Evolutionary conservation across 2,888 invertebrate species (phyloP).

Genomic region (Brachycybe producta): DNA sequence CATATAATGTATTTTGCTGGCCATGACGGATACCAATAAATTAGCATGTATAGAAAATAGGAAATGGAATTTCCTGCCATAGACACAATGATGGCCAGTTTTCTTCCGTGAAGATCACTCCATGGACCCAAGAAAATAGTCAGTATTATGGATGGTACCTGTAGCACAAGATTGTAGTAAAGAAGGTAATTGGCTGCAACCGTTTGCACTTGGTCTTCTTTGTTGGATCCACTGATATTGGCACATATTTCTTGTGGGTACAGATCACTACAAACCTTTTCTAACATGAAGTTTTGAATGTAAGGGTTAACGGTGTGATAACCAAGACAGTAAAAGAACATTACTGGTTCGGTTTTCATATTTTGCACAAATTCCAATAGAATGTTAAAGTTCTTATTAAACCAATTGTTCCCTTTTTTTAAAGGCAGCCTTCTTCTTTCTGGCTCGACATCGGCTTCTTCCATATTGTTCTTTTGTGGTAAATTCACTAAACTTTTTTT

Average conservation of each 20-base stretch:
- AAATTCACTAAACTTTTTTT: no score
- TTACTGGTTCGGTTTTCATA: slow-evolving; percentile 8
- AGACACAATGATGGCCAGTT: not conserved
- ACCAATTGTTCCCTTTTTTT: no score
- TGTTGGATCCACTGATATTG: not conserved
- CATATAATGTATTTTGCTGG: not conserved
- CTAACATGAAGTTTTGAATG: slow-evolving; percentile 4
- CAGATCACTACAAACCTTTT: slow-evolving; percentile 1
- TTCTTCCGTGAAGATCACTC: slow-evolving; percentile 11
- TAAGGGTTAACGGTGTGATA: slow-evolving; percentile 6
- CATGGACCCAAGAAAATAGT: slow-evolving; percentile 13
- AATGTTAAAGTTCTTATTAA: no score
- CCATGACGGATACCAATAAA: slow-evolving; percentile 8
- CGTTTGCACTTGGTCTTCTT: not conserved
- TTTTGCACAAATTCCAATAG: no score
- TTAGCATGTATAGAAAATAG: slow-evolving; percentile 10
- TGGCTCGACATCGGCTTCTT: no score
- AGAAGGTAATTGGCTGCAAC: slow-evolving; percentile 7
- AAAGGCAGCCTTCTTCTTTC: no score
- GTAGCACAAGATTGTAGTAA: slow-evolving; percentile 5
- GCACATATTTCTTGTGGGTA: slow-evolving; percentile 1
- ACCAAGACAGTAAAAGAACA: slow-evolving; percentile 2
- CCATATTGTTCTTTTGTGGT: no score
- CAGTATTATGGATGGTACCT: slow-evolving; percentile 12
- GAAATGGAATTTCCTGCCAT: slow-evolving; percentile 6